A percentile compares a stretch with the other conserved stretches of the same genome.
Conservation (phyloP, 1,140 invertebrate species). For the Hydropsyche tenuis region DNA sequence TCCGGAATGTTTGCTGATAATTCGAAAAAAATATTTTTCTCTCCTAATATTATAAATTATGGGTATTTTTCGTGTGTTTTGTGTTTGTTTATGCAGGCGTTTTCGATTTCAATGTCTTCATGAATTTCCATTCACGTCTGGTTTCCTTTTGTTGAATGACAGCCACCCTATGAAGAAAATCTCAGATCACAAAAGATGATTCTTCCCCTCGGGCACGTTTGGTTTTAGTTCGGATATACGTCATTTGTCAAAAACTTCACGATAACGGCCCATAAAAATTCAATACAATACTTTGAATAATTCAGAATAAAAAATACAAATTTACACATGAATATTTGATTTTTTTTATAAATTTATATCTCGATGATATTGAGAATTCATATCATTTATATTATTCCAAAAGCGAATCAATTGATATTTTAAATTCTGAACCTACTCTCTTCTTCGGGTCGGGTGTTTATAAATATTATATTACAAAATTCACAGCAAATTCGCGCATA, state of each 20-base stretch:
- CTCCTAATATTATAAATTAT: too few species aligned
- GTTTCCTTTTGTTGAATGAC: not conserved
- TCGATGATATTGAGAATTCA: too few species aligned
- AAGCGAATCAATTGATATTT: not conserved
- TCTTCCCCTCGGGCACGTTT: not conserved
- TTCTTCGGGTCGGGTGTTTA: too few species aligned
- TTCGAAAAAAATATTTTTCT: too few species aligned
- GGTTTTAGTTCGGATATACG: not conserved
- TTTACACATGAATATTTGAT: too few species aligned
- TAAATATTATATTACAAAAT: not conserved
- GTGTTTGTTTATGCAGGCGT: constrained; percentile 4
- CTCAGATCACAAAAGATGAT: not conserved
- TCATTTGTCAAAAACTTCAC: not conserved
- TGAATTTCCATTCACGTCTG: constrained; percentile 1
- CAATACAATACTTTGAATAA: too few species aligned
- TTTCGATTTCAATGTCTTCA: not conserved
- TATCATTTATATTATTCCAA: not conserved
- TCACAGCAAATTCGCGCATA: constrained; percentile 11
- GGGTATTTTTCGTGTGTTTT: not conserved
- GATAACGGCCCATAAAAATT: too few species aligned
- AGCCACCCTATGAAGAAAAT: not conserved
- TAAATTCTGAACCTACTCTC: not conserved
- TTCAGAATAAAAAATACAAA: too few species aligned
- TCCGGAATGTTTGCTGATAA: too few species aligned
- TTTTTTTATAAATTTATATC: too few species aligned